Percentiles rank a stretch among this genome's conserved stretches.
Evolutionary conservation across 2,113 vertebrate genomes (phyloP).

Genomic region (Pholis gunnellus): DNA sequence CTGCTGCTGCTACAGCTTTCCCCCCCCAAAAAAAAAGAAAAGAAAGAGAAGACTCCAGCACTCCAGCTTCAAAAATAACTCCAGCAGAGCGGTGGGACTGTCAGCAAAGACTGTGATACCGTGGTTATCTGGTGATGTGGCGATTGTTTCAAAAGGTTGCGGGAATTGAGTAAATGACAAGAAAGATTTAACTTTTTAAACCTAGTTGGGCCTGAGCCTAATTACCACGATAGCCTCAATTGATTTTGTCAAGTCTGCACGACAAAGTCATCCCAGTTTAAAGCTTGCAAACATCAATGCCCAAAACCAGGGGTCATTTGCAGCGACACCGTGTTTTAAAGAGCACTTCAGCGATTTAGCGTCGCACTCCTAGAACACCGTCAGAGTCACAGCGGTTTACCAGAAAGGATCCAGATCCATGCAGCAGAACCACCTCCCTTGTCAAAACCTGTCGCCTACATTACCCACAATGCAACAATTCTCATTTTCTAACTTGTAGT

Average conservation of each 20-base stretch:
- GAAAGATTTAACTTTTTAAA: not conserved
- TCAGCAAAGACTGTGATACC: not conserved
- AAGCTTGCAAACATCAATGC: not conserved
- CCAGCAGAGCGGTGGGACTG: not conserved
- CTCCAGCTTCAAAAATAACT: constrained; percentile 13
- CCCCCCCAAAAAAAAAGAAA: fast-evolving
- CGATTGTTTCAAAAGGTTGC: not conserved
- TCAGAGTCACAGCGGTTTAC: not conserved
- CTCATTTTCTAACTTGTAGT: no score
- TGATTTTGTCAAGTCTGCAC: not conserved
- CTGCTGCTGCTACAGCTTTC: constrained; percentile 1
- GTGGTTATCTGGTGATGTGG: not conserved
- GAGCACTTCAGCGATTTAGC: not conserved
- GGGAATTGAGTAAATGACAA: not conserved
- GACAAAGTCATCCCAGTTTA: not conserved
- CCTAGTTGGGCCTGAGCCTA: not conserved
- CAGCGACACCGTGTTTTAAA: not conserved
- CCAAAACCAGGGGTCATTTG: not conserved
- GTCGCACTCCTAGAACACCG: not conserved
- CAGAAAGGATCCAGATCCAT: no score
- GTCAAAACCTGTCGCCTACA: not conserved
- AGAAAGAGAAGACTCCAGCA: not conserved
- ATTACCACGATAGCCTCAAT: not conserved
- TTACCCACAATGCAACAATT: no score
- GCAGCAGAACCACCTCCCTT: not conserved